phyloP scores from a whole-genome alignment of 2,113 vertebrate genomes.

The Tupaia tana region DNA sequence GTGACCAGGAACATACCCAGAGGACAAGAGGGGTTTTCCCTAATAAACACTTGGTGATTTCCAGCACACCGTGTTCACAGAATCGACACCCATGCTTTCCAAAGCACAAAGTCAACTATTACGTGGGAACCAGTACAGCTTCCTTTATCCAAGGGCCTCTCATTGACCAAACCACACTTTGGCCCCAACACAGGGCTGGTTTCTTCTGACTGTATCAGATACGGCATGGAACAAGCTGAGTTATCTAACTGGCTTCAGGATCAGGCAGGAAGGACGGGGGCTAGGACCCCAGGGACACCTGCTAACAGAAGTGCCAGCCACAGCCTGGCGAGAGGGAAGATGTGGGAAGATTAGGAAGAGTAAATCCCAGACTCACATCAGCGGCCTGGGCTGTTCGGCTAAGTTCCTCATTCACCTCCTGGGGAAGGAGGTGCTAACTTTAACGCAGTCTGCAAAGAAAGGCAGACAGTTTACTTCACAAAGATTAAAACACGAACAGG shows the following conservation, averaged over 20 bases:
- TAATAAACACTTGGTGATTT: neutral
- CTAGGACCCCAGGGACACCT: neutral
- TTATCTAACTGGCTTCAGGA: neutral
- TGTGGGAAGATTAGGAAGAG: neutral
- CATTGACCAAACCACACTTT: neutral
- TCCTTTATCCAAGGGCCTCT: neutral
- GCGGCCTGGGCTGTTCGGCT: neutral
- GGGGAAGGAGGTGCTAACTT: neutral
- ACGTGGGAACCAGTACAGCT: neutral
- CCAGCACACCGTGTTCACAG: neutral
- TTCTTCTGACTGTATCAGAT: neutral
- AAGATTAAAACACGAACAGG: neutral
- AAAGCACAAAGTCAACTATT: slow-evolving; percentile 5
- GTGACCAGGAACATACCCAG: neutral
- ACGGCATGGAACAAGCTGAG: neutral
- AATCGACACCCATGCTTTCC: neutral
- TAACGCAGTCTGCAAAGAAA: neutral
- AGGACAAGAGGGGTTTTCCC: neutral
- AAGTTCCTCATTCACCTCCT: neutral
- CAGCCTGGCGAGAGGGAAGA: neutral
- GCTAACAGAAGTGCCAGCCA: neutral
- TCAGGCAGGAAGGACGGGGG: too few species aligned
- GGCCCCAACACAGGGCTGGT: neutral
- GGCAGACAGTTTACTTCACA: neutral
- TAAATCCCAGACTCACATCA: neutral